Evolutionary conservation across 2,797 vertebrate genomes (phyloP), one percentile per base, ranked within the genome.

Genomic region (Anisognathus igniventris): DNA sequence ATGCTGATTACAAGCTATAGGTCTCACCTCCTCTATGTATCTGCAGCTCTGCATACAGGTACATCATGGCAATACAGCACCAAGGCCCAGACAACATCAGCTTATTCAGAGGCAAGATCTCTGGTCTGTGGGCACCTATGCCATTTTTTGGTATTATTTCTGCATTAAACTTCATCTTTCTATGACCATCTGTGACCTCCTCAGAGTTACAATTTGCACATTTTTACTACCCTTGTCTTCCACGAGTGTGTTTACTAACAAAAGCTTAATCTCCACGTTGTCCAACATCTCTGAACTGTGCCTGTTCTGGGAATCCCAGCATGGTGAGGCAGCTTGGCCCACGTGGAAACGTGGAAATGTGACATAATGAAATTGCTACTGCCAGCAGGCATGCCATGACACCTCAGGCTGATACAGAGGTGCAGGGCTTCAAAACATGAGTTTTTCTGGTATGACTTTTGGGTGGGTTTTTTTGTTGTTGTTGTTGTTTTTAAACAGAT

Each of bases 381-480:
- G n/a, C 30, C 44, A 72, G 23, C 12, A 57, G 56, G 54, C 42
- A 71, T 4, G 37, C 16, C 1, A 0, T 3, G 51, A 68, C 42
- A 58, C 10, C 12, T 40, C 19, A 44, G 13, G 8, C 39, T 20
- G 39, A 65, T 14, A 58, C 7, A 31, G 9, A 62, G 13, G 14
- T 14, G n/a, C 66, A 60, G 33, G 17, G 20, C 40, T 70, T 12
- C 73, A 54, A 53, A 65, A 23, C 3, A 4, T 5, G 5, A 6
- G 7, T 24, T 47, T 11, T 85, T 56, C 48, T 54, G 9, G 3
- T 20, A n/a, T 2, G 2, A 25, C 10, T 75, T 61, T 9, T 12
- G 4, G 13, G 8, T 23, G 19, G 12, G 3, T 0, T 0, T 19
- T 18, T 31, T 17, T 39, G 37, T 37, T 37, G 37, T 33, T 8